Evolutionary conservation across 2,888 invertebrate genomes (phyloP).

Genomic region (Electrophaes corylata): DNA sequence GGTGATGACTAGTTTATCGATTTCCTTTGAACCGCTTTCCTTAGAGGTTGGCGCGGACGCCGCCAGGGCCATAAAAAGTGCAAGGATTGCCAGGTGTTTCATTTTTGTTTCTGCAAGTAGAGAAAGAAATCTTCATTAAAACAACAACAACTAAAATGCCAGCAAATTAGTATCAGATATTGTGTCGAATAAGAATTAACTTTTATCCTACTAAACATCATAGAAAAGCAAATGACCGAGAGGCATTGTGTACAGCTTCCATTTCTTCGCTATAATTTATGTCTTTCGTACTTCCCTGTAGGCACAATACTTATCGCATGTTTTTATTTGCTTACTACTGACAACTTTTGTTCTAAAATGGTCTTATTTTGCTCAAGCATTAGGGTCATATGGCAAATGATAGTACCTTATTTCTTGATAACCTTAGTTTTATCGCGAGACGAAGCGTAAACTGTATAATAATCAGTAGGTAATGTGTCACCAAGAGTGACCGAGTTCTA

Average conservation of each 20-base stretch:
- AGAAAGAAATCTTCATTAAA: no score
- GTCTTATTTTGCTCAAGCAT: neutral
- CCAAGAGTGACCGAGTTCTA: neutral
- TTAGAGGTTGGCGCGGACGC: constrained; percentile 32
- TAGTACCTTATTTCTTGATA: neutral
- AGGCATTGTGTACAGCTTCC: no score
- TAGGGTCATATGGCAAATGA: neutral
- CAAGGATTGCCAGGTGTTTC: constrained; percentile 25
- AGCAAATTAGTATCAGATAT: no score
- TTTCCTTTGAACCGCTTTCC: constrained; percentile 5
- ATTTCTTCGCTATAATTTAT: neutral
- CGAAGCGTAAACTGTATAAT: neutral
- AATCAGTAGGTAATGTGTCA: no score
- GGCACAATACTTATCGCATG: no score
- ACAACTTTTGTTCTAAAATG: neutral
- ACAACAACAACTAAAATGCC: no score
- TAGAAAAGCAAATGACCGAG: no score
- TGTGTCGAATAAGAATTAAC: no score
- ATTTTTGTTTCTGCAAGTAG: constrained; percentile 35
- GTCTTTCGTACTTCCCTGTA: neutral
- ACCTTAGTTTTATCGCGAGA: neutral
- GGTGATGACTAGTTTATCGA: constrained; percentile 17
- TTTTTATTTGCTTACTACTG: no score
- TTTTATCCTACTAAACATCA: no score
- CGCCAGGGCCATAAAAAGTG: constrained; percentile 28